Base-by-base conservation (phyloP, 2,797 vertebrate species). In the Microctenopoma stevenorrisi region DNA sequence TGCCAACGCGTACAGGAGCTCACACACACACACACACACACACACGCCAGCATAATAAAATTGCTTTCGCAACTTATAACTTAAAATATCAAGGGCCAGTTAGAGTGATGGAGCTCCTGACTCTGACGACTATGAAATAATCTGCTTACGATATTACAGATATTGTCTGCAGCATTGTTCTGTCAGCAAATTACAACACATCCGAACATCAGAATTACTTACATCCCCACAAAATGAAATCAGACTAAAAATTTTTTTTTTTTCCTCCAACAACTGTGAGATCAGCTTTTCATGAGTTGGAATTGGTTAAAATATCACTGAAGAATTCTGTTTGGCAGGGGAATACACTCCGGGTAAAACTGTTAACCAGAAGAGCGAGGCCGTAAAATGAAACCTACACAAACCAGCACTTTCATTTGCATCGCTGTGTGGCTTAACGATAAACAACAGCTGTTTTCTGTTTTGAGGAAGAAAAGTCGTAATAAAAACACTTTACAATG, bases 301-400 rank as follows among this genome's bases (percentile, higher is more conserved):
- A 74, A 61, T 28, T 62, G 58, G 55, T 58, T 62, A 33, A 64
- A 72, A 71, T 78, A 66, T 51, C 64, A 62, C 72, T 51, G 68
- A 62, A 57, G 50, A 71, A 78, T 76, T 74, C 42, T 50, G 51
- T 78, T 67, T 76, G 72, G 56, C 73, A 70, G 48, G 40, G 15
- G 53, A 68, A 79, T 66, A 60, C 60, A 68, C 51, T 62, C 35
- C 0, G 25, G 49, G 48, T 74, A 43, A 73, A 80, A 68, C 53
- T 68, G 65, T 68, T 61, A 59, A 46, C 48, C 48, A 69, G 57
- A 72, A 51, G 49, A 82, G 71, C 61, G 52, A 68, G 74, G 71
- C 67, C 72, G 59, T 72, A 69, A 79, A 83, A 83, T 51, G 22
- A 82, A 88, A 81, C 79, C 68, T 76, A 60, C 69, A 82, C 71